Conservation (phyloP, 2,888 invertebrate genomes). For the Alsophila aescularia region DNA sequence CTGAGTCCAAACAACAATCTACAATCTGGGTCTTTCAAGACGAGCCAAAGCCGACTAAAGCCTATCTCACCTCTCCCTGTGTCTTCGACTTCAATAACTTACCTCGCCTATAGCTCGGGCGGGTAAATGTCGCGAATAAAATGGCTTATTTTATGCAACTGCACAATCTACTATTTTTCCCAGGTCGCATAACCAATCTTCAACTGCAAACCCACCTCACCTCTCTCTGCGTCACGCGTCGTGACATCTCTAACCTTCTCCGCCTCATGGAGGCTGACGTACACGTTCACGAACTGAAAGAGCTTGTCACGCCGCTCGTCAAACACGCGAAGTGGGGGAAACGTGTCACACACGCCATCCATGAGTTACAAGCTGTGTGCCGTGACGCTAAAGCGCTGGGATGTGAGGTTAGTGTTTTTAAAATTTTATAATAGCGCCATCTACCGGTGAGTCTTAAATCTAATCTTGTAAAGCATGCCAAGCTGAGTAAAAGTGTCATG, state of each 20-base stretch:
- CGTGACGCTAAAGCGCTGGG: conserved; percentile 89
- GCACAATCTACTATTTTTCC: too few species aligned
- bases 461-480: too few species aligned
- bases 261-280: conserved; percentile 88
- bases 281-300: conserved; percentile 80
- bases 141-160: too few species aligned
- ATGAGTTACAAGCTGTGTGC: conserved; percentile 90
- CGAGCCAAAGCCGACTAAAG: too few species aligned
- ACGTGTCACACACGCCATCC: conserved; percentile 88
- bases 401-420: conserved; percentile 86
- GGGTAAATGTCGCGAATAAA: too few species aligned
- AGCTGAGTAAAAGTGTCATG: too few species aligned
- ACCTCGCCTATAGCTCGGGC: too few species aligned
- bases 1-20: too few species aligned
- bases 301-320: conserved; percentile 86
- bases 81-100: too few species aligned
- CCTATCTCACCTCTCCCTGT: too few species aligned
- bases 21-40: too few species aligned
- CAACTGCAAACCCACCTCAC: conserved; percentile 89
- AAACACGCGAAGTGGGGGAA: conserved; percentile 88
- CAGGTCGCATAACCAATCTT: conserved; percentile 84
- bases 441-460: neutral
- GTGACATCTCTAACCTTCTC: conserved; percentile 86
- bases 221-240: conserved; percentile 87
- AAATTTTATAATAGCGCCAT: neutral